A percentile compares a stretch with the other conserved stretches of the same genome.
Evolutionary conservation across 2,888 invertebrate genomes (phyloP).

Genomic region (Caenorhabditis sp.): DNA sequence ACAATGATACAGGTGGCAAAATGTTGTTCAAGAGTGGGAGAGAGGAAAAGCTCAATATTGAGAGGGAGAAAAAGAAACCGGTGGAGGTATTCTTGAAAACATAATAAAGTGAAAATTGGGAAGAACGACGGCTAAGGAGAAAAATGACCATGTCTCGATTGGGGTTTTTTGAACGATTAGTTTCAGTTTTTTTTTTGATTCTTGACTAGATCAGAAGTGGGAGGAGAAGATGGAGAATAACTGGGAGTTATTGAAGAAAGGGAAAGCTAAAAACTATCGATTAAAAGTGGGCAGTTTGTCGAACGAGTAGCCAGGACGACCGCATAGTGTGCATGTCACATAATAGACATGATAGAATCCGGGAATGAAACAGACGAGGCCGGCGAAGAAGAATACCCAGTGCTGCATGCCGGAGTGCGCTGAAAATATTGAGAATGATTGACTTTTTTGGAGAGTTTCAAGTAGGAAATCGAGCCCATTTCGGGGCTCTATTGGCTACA

Average conservation of each 20-base stretch:
- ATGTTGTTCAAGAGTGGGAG: no score
- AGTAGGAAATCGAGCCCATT: neutral
- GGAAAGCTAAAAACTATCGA: constrained; percentile 54
- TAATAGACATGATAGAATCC: constrained; percentile 82
- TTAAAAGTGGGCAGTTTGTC: constrained; percentile 82
- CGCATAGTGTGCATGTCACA: constrained; percentile 80
- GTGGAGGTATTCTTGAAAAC: constrained; percentile 29
- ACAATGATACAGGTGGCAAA: no score
- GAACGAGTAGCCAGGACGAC: constrained; percentile 81
- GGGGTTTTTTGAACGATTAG: constrained; percentile 3
- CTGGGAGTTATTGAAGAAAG: neutral
- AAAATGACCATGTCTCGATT: constrained; percentile 30
- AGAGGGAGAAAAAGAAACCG: constrained; percentile 48
- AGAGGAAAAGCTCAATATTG: constrained; percentile 43
- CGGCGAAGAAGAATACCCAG: constrained; percentile 75
- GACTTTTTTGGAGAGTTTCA: neutral
- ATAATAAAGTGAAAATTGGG: constrained; percentile 9
- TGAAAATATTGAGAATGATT: neutral
- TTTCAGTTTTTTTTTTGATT: neutral
- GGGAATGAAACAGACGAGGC: constrained; percentile 79
- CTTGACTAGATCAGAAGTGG: constrained; percentile 11
- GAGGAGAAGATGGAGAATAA: neutral
- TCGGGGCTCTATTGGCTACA: no score
- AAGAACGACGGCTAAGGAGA: constrained; percentile 41
- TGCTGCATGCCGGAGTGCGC: constrained; percentile 66